phyloP scores from a whole-genome alignment of 2,888 invertebrate genomes.

The Bombylius major region DNA sequence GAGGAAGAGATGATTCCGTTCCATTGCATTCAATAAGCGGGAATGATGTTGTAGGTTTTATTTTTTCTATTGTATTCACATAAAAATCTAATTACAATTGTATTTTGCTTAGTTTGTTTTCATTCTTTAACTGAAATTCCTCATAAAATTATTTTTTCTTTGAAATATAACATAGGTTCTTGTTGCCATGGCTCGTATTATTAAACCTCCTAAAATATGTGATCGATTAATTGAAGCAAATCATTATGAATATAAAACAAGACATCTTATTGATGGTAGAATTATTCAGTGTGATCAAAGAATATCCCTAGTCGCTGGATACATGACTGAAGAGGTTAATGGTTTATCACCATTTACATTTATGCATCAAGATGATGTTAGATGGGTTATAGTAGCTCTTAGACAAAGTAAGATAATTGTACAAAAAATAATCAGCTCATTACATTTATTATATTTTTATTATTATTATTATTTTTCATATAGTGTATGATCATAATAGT shows the following conservation, averaged over 20 bases:
- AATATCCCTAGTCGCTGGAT: constrained; percentile 77
- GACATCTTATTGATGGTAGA: constrained; percentile 77
- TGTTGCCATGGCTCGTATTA: constrained; percentile 59
- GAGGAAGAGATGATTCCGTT: constrained; percentile 42
- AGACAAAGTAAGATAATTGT: constrained; percentile 55
- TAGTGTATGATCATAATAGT: constrained; percentile 75
- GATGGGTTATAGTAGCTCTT: constrained; percentile 78
- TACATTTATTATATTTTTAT: neutral
- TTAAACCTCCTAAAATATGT: constrained; percentile 57
- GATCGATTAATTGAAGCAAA: constrained; percentile 52
- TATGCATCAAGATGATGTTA: constrained; percentile 81
- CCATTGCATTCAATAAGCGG: constrained; percentile 41
- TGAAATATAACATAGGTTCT: constrained; percentile 38
- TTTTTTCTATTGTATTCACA: neutral
- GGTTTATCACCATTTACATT: constrained; percentile 81
- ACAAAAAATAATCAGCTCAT: too few species aligned
- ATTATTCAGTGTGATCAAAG: constrained; percentile 86
- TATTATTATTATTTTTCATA: constrained; percentile 19
- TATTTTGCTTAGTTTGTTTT: constrained; percentile 1
- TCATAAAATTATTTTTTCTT: neutral
- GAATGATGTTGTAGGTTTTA: constrained; percentile 43
- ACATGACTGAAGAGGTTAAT: constrained; percentile 77
- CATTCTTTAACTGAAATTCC: neutral
- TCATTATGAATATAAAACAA: constrained; percentile 77
- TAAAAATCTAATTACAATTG: neutral